Base-by-base conservation (phyloP, 2,888 invertebrate genomes). In the Tetragnatha montana region DNA sequence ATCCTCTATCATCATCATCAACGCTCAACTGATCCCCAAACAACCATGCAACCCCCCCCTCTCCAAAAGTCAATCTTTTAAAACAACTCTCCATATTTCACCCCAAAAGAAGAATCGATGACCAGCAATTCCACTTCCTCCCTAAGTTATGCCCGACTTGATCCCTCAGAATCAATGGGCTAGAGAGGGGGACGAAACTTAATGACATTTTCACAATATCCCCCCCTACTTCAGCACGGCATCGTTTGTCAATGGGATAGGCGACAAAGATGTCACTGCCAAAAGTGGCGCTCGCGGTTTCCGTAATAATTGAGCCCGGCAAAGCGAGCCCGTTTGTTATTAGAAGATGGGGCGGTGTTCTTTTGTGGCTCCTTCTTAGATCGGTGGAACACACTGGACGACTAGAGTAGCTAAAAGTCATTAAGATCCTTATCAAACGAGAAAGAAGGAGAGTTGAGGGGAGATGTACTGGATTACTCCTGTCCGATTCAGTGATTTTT, bases 131-230 rank as follows among this genome's bases (percentile, higher is more conserved):
- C 73, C 86, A 35, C 74, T 74, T 22, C 73, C 86, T 78, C 51
- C 71, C 81, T 88, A 88, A 88, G 76, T 88, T 88, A 82, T 88
- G 87, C 78, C 70, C 50, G 49, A 49, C 51, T 69, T 19, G 51
- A 68, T 49, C 80, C 35, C 47, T 21, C 17, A 22, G 73, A 86
- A 89, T 89, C 89, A 80, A 90, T 90, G 81, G 70, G 6, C 80
- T 83, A 87, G 83, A 75, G 60, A 51, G 71, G 83, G 83, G 83
- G 74, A 82, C 80, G 82, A 87, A 80, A 78, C 50, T 80, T 87
- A 90, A 87, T 90, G 90, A 87, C 83, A 85, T 87, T 90, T 90
- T 87, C 86, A 87, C 90, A 90, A 90, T 90, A 90, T 90, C 82
- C 80, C 35, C 87, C 90, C 86, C n/a, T n/a, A n/a, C n/a, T n/a